Evolutionary conservation across 1,140 invertebrate species (phyloP), one percentile per base, ranked within the genome.

Genomic region (Bicyclus anynana): DNA sequence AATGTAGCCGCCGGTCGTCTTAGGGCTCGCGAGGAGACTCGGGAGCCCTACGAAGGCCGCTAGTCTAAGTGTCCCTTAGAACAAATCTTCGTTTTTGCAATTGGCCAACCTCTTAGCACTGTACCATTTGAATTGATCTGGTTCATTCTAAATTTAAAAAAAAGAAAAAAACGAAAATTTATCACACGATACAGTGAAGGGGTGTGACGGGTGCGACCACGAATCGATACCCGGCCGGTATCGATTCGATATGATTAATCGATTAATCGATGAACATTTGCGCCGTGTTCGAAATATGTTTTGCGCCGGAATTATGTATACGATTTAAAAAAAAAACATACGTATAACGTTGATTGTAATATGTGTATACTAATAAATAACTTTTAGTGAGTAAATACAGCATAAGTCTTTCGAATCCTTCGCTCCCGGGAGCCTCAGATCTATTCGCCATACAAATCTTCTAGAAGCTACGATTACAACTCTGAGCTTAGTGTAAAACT

Each of bases 81-180:
- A 73, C 74, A 89, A 89, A 90, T 87, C 89, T 90, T 89, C 89
- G 89, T 90, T 90, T 90, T 90, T 90, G 89, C 89, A 90, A 89
- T 89, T 89, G 89, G 89, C 89, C 87, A 86, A 87, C 80, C 80
- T 82, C 84, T 83, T 78, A 69, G 75, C 84, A 87, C 84, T 87
- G 84, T 87, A 84, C 67, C 49, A 62, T 70, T 69, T 70, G 61
- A 75, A 60, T 60, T 56, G 54, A 58, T 59, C 65, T 55, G 38
- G 57, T 62, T 60, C 56, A 62, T 69, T 77, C 69, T 60, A 74
- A 74, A 77, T 74, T 70, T 69, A 67, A 57, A 63, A 46, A 67
- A 67, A 7, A 50, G 61, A 20, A 67, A 57, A 63, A 46, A 67
- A 67, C 29, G 51, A 62, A 20, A 27, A 46, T 49, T 58, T 44